phyloP scores from a whole-genome alignment of 2,113 vertebrate species.

The Bubo blakistoni region DNA sequence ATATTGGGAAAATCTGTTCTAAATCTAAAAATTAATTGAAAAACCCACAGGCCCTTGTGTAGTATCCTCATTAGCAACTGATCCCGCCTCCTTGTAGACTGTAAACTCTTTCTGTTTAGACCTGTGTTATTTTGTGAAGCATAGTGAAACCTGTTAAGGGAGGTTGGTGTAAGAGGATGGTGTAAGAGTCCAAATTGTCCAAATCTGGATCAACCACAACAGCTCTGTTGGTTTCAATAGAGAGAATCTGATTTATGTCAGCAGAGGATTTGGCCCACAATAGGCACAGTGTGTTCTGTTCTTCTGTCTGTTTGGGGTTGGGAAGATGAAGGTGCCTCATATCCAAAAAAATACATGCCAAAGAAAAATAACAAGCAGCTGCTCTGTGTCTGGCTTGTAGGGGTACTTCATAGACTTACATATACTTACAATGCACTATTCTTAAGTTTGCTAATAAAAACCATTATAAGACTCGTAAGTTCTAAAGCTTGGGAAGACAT shows the following conservation, averaged over 20 bases:
- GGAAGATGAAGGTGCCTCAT: conserved; percentile 12
- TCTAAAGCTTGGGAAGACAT: not conserved
- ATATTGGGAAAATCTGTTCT: not conserved
- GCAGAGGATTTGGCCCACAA: not conserved
- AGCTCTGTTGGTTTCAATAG: not conserved
- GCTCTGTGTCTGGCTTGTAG: not conserved
- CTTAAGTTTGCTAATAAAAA: not conserved
- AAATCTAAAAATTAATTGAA: not conserved
- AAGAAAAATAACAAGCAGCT: conserved; percentile 22
- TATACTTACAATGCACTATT: not conserved
- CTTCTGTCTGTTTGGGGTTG: not conserved
- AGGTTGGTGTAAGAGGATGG: not conserved
- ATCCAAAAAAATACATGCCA: conserved; percentile 1
- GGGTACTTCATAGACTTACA: not conserved
- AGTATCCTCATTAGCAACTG: not conserved
- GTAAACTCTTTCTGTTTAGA: not conserved
- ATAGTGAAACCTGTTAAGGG: not conserved
- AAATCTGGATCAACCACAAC: not conserved
- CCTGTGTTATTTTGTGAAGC: not conserved
- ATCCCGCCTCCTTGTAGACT: not conserved
- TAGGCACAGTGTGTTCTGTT: conserved; percentile 33
- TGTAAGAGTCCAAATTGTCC: not conserved
- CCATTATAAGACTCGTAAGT: not conserved
- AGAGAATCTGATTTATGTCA: not conserved
- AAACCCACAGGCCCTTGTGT: not conserved